phyloP scores from a whole-genome alignment of 2,113 vertebrate species.

The Phoxinus phoxinus region DNA sequence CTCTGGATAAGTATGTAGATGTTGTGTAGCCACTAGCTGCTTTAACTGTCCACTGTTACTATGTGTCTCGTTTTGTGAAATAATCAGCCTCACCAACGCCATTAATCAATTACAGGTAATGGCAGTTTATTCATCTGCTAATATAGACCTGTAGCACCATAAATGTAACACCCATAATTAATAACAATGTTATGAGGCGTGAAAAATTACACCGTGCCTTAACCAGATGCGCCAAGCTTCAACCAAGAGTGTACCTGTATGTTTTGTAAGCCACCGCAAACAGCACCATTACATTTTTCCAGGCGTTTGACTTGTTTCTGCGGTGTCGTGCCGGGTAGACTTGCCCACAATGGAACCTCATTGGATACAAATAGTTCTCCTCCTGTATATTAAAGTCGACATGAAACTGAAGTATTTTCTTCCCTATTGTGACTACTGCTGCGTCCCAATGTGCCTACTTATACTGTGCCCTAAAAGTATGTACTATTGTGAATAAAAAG shows the following conservation, averaged over 20 bases:
- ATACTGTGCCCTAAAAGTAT: too few relatives aligned
- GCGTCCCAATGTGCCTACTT: too few relatives aligned
- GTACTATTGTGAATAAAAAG: too few relatives aligned
- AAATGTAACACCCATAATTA: slow-evolving; percentile 20
- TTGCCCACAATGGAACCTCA: not conserved
- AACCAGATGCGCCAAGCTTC: not conserved
- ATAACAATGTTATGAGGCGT: slow-evolving; percentile 29
- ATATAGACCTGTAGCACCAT: slow-evolving; percentile 43
- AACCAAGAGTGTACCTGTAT: not conserved
- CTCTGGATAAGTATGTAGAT: not conserved
- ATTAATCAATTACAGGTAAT: slow-evolving; percentile 39
- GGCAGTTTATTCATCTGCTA: slow-evolving; percentile 19
- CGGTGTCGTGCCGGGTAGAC: not conserved
- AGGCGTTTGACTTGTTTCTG: not conserved
- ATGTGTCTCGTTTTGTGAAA: slow-evolving; percentile 24
- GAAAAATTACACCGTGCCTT: not conserved
- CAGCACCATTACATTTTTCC: not conserved
- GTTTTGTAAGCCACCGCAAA: not conserved
- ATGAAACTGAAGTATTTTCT: too few relatives aligned
- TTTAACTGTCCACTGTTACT: slow-evolving; percentile 34
- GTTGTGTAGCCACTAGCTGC: not conserved
- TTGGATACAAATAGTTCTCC: not conserved
- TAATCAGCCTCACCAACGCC: slow-evolving; percentile 26
- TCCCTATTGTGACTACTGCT: too few relatives aligned
- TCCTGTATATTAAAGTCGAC: not conserved